A percentile compares a stretch with the other conserved stretches of the same genome.
phyloP scores from a whole-genome alignment of 2,888 invertebrate genomes.

The Allolobophora icterica region DNA sequence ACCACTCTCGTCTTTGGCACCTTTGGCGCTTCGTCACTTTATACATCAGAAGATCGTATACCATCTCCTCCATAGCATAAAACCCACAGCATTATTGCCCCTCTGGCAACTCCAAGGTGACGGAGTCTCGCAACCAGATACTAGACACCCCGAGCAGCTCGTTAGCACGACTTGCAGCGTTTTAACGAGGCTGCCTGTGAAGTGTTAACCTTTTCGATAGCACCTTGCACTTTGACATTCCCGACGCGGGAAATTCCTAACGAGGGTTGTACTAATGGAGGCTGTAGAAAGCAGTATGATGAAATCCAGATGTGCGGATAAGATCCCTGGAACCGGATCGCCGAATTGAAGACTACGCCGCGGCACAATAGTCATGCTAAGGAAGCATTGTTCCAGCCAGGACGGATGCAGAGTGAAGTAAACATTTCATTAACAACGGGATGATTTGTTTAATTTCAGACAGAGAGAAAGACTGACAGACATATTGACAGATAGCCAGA shows the following conservation, averaged over 20 bases:
- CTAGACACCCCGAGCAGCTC: neutral
- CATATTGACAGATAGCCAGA: conserved; percentile 29
- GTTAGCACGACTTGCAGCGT: neutral
- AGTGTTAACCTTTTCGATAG: neutral
- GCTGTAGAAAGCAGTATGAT: neutral
- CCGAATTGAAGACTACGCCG: neutral
- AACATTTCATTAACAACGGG: neutral
- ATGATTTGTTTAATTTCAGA: neutral
- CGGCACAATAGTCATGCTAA: neutral
- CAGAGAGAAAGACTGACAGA: conserved; percentile 32
- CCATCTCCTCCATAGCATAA: too few species aligned
- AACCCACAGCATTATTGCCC: too few species aligned
- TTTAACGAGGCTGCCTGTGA: neutral
- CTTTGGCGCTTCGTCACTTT: too few species aligned
- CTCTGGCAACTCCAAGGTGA: neutral
- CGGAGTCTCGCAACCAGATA: neutral
- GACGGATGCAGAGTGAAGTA: neutral
- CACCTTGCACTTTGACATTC: neutral
- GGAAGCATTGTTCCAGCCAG: neutral
- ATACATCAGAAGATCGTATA: too few species aligned
- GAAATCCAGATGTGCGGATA: neutral
- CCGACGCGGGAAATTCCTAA: neutral
- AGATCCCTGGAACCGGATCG: neutral
- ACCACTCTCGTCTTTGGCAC: too few species aligned
- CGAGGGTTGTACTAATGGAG: neutral